Percentiles rank a stretch among this genome's conserved stretches.
Conservation (phyloP, 1,140 invertebrate genomes). For the Caenorhabditis latens region DNA sequence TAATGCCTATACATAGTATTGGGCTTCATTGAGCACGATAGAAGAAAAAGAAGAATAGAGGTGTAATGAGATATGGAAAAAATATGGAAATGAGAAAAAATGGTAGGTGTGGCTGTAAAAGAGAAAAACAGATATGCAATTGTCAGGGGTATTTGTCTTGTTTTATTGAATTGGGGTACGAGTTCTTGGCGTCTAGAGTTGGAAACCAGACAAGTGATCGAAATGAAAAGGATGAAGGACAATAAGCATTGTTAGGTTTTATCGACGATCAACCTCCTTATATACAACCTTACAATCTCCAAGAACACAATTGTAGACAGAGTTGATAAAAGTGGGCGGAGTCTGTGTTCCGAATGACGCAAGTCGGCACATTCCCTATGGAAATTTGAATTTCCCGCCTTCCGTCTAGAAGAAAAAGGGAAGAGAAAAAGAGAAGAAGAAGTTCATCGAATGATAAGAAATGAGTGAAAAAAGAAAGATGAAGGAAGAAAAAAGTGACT, state of each 20-base stretch:
- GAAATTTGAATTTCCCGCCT: conserved; percentile 38
- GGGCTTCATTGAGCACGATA: not conserved
- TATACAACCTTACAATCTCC: not conserved
- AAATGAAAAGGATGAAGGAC: no score
- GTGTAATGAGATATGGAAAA: conserved; percentile 23
- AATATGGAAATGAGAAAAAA: not conserved
- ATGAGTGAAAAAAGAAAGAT: no score
- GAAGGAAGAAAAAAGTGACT: no score
- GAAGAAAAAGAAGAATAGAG: conserved; percentile 1
- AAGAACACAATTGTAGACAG: not conserved
- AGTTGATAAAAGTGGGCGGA: not conserved
- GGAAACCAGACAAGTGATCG: no score
- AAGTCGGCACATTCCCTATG: conserved; percentile 36
- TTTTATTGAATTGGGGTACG: no score
- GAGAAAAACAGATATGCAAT: no score
- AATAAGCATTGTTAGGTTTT: no score
- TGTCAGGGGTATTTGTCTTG: no score
- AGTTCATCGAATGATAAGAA: conserved; percentile 20
- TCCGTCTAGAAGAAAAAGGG: not conserved
- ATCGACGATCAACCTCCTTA: not conserved
- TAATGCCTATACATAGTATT: not conserved
- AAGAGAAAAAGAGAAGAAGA: not conserved
- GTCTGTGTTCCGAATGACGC: not conserved
- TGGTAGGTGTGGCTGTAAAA: no score
- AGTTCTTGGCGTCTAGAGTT: no score